A percentile compares a stretch with the other conserved stretches of the same genome.
These are phyloP conservation scores for Cataglyphis albicans DNA, from an alignment of 2,888 invertebrate species.

Conservation along the genomic window DNA sequence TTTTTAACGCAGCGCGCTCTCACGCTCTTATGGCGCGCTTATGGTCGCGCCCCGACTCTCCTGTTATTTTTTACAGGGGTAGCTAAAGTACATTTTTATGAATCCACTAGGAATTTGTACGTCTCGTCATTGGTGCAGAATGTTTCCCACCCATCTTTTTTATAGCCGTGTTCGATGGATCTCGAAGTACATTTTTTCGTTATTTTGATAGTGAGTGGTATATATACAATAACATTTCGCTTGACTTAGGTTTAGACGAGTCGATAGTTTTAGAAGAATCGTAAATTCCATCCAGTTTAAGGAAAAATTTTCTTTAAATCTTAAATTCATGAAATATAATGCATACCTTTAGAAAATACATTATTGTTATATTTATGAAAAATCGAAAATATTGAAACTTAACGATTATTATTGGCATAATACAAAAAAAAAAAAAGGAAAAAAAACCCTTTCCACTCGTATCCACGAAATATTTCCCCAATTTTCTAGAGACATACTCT, in stretches of 20 bases:
- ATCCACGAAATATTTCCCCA: conserved; percentile 41
- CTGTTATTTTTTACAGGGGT: conserved; percentile 80
- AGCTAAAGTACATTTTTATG: conserved; percentile 77
- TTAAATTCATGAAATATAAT: conserved; percentile 1
- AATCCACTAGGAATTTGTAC: conserved; percentile 74
- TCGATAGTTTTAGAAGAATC: conserved; percentile 10
- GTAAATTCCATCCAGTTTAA: not conserved
- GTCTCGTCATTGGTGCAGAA: conserved; percentile 19
- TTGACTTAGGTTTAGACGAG: not conserved
- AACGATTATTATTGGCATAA: not conserved
- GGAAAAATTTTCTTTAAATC: not conserved
- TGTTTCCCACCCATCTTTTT: conserved; percentile 16
- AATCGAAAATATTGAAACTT: conserved; percentile 19
- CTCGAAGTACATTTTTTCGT: not conserved
- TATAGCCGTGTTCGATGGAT: not conserved
- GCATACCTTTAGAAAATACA: not conserved
- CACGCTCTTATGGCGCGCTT: conserved; percentile 76
- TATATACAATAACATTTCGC: not conserved
- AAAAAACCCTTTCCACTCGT: not conserved
- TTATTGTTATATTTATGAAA: not conserved
- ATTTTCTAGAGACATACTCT: conserved; percentile 49
- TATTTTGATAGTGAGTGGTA: not conserved
- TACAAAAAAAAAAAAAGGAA: not conserved
- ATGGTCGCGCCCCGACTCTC: conserved; percentile 62
- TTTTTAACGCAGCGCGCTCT: conserved; percentile 79